Evolutionary conservation across 2,797 vertebrate genomes (phyloP), one percentile per base, ranked within the genome.

Genomic region (Rhynchonycteris naso): DNA sequence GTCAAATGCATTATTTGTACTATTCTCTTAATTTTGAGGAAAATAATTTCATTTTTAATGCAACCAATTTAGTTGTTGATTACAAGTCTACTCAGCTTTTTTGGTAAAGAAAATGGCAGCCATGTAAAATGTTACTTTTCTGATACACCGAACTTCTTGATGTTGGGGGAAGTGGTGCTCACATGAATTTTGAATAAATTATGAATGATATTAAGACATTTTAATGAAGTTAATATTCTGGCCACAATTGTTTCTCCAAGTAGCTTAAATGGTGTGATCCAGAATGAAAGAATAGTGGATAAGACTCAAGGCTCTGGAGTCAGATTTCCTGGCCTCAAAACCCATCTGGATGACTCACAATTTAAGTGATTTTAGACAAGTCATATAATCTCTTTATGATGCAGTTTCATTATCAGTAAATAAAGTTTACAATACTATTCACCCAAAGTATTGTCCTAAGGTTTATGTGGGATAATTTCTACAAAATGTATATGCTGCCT

Each of bases 161-260:
- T 30, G 54, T 92, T 38, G 88, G 75, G 38, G 24, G 26, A 95
- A 56, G n/a, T 72, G 26, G 65, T 72, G 19, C 30, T 95, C 61
- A 21, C 7, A 21, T 89, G 50, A 71, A 84, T 86, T 86, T 88
- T 90, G 86, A 76, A 52, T 89, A 68, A 88, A 43, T 71, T 26
- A 94, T 50, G 8, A 75, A n/a, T 88, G 71, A 71, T 7, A 71
- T 83, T 16, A 54, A 85, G 79, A 59, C 11, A 63, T 71, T 54
- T 76, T 43, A 54, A 38, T 76, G 28, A 80, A 71, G 65, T 86
- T 94, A 58, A 14, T 71, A 28, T 87, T 63, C 81, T 83, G 47
- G n/a, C n/a, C 30, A 47, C 71, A 69, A 0, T 38, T 14, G 1
- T 88, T 92, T 85, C 43, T 89, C 1, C 71, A 59, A 92, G 38